A percentile compares a stretch with the other conserved stretches of the same genome.
Evolutionary conservation across 2,888 invertebrate species (phyloP).

Genomic region (Bibio marci): DNA sequence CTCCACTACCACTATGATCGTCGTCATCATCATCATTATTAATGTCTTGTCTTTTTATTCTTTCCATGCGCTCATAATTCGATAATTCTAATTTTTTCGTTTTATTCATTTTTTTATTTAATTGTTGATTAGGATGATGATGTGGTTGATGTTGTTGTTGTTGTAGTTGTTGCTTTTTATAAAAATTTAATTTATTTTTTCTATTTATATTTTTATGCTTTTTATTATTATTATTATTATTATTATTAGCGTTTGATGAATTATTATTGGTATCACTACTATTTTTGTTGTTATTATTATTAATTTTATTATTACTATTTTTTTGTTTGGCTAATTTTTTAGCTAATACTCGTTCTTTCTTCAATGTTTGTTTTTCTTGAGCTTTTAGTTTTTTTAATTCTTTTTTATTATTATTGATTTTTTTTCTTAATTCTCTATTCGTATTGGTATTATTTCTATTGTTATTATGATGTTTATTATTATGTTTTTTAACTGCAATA

Average conservation of each 20-base stretch:
- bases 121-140: too few species aligned
- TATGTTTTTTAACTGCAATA: background rate
- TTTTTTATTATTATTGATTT: background rate
- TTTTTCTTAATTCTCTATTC: background rate
- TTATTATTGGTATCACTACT: too few species aligned
- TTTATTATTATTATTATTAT: too few species aligned
- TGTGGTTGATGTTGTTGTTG: too few species aligned
- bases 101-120: background rate
- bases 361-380: slow-evolving; percentile 4
- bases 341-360: too few species aligned
- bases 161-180: too few species aligned
- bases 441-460: background rate
- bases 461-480: background rate
- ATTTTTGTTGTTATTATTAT: too few species aligned
- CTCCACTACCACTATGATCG: slow-evolving; percentile 9
- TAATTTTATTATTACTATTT: too few species aligned
- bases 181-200: background rate
- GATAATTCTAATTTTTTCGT: background rate
- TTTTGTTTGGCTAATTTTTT: too few species aligned
- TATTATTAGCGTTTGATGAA: too few species aligned
- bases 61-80: background rate
- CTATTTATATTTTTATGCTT: background rate
- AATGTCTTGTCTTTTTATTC: slow-evolving; percentile 11
- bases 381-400: background rate
- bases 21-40: slow-evolving; percentile 17